Base-by-base conservation (phyloP, 2,888 invertebrate genomes). In the Drosophila borborema region DNA sequence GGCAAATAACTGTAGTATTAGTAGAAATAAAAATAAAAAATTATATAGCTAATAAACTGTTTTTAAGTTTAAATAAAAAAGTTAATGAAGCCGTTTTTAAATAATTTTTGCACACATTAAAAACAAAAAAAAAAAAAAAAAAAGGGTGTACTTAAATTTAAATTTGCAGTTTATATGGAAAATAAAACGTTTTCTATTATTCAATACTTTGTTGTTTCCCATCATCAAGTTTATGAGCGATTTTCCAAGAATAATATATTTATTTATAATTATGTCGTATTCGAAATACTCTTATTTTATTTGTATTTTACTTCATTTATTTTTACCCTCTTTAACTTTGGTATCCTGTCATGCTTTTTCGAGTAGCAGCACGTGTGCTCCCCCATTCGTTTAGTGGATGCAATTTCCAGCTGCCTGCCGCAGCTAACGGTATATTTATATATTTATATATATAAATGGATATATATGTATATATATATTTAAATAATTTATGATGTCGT, bases 401-500 rank as follows among this genome's bases (percentile, higher is more conserved):
- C 70, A 74, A 74, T 64, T 64, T 80, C 48, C 58, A 38, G 46
- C 36, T 58, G 41, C 48, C 20, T 49, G 31, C 16, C 40, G 49
- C 71, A 60, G 60, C 77, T 74, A 54, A 59, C 64, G 59, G 68
- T 74, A 89, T 18, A 49, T 73, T 83, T n/a, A 31, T 73, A 28
- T 16, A 48, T 48, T 1, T 18, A 34, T 18, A 18, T 51, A 51
- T 18, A 51, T 38, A 86, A 71, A 86, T 73, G 86, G 10, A 31
- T 73, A 89, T 7, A 18, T 51, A 7, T 51, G 34, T 12, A 18
- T 51, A 51, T 14, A 51, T 40, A 89, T 74, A 86, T 84, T 89
- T 85, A 81, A 85, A 89, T 89, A 87, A 85, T 84, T 89, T 89
- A 89, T 87, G 79, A 79, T 69, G 88, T 85, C 73, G 72, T 63